phyloP scores from a whole-genome alignment of 2,797 vertebrate genomes.

The Hyperoplus immaculatus region DNA sequence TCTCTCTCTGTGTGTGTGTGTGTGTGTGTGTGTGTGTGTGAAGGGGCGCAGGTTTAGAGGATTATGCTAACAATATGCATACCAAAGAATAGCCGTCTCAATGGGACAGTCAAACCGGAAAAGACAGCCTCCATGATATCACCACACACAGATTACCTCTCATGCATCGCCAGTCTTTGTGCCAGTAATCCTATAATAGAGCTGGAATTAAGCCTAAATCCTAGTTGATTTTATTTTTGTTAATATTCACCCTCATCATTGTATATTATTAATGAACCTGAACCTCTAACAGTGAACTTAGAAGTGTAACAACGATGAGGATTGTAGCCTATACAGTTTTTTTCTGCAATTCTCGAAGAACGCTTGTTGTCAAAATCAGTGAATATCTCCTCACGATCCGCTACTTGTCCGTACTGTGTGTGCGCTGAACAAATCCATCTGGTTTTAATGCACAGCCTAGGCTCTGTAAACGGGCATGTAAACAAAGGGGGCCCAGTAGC shows the following conservation, averaged over 20 bases:
- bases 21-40: too few relatives aligned
- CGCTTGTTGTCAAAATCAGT: too few relatives aligned
- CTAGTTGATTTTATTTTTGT: slow-evolving; percentile 48
- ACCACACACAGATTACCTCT: slow-evolving; percentile 65
- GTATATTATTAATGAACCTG: not conserved
- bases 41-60: slow-evolving; percentile 37
- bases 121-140: slow-evolving; percentile 62
- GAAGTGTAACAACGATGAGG: slow-evolving; percentile 7
- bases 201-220: slow-evolving; percentile 63
- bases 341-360: not conserved
- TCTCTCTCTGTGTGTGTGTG: too few relatives aligned
- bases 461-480: too few relatives aligned
- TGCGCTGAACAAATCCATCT: too few relatives aligned
- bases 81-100: slow-evolving; percentile 62
- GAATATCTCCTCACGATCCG: too few relatives aligned
- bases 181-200: slow-evolving; percentile 78
- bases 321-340: not conserved
- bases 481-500: too few relatives aligned
- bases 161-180: slow-evolving; percentile 65
- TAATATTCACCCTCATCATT: slow-evolving; percentile 17
- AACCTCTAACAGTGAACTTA: not conserved
- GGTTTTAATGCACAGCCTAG: too few relatives aligned
- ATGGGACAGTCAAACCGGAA: slow-evolving; percentile 46
- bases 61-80: slow-evolving; percentile 70
- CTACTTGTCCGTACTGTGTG: too few relatives aligned